Percentiles rank a stretch among this genome's conserved stretches.
Evolutionary conservation across 2,797 vertebrate genomes (phyloP).

Genomic region (Danio aesculapii): DNA sequence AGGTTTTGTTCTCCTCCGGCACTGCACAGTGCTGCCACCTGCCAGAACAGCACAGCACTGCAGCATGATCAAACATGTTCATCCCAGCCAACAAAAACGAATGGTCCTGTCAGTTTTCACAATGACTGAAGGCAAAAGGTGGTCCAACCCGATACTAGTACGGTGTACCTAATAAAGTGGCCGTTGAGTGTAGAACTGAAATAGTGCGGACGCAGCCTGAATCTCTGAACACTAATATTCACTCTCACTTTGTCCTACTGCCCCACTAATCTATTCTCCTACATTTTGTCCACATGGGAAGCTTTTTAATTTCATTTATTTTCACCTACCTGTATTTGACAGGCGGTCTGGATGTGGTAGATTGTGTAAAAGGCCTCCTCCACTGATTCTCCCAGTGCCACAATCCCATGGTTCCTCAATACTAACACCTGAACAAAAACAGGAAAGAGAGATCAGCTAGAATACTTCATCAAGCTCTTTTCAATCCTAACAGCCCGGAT

Average conservation of each 20-base stretch:
- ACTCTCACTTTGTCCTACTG: neutral
- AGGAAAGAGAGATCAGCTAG: neutral
- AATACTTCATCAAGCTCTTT: neutral
- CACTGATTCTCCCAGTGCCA: constrained; percentile 92
- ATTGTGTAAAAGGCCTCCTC: constrained; percentile 96
- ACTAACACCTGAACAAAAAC: constrained; percentile 85
- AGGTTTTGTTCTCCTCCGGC: constrained; percentile 89
- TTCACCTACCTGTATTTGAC: constrained; percentile 91
- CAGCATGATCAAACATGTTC: constrained; percentile 31
- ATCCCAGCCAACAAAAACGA: neutral
- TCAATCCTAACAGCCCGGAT: neutral
- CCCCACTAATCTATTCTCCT: constrained; percentile 1
- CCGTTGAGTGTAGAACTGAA: no score
- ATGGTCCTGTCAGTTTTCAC: no score
- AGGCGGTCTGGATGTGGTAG: constrained; percentile 95
- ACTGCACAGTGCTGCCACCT: constrained; percentile 91
- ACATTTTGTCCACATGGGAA: neutral
- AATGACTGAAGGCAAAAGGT: no score
- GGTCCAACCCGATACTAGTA: no score
- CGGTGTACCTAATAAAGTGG: no score
- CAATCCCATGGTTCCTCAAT: constrained; percentile 89
- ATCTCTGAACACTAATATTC: neutral
- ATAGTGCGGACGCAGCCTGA: neutral
- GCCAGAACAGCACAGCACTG: constrained; percentile 16
- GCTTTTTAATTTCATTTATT: neutral